Evolutionary conservation across 1,140 invertebrate species (phyloP), one percentile per base, ranked within the genome.

Genomic region (Pomacea maculata): DNA sequence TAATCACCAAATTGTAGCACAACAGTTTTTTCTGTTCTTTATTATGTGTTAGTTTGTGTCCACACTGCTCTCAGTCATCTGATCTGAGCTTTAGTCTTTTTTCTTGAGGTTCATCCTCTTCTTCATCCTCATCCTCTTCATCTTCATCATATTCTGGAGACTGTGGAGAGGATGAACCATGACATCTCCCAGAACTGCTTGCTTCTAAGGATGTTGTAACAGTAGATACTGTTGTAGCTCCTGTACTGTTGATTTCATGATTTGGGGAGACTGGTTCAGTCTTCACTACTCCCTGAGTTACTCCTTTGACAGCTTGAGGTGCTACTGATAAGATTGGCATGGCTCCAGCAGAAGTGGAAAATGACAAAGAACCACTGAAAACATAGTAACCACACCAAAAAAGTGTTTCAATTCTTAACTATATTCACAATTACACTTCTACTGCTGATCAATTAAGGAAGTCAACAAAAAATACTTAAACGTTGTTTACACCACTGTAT

Each of bases 181-280:
- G 78, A 17, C 29, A 68, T 17, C 70, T 61, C 3, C 19, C 19
- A 8, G 57, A 61, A 61, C 8, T 61, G 57, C 15, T 17, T 61
- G 11, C 57, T 61, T 61, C 57, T 61, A 61, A 61, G 57, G 57
- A 61, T 17, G 15, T 17, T 17, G 57, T 17, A 61, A 17, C 57
- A 61, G 71, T 25, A 3, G 63, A 6, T 52, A 25, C 78, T n/a
- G 21, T n/a, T 12, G 29, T 29, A 29, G 34, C 61, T 14, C 9
- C 57, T 4, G 19, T 29, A 11, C 25, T 63, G 21, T 63, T 76
- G 29, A 57, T 75, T 67, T 80, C 79, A 54, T 82, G 78, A 19
- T 77, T 78, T 29, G 85, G 83, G 55, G 85, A 83, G 45, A 80
- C 68, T 21, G 85, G 85, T 83, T 85, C 85, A 67, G 80, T 75